phyloP scores from a whole-genome alignment of 2,113 vertebrate genomes.

The Eretmochelys imbricata region DNA sequence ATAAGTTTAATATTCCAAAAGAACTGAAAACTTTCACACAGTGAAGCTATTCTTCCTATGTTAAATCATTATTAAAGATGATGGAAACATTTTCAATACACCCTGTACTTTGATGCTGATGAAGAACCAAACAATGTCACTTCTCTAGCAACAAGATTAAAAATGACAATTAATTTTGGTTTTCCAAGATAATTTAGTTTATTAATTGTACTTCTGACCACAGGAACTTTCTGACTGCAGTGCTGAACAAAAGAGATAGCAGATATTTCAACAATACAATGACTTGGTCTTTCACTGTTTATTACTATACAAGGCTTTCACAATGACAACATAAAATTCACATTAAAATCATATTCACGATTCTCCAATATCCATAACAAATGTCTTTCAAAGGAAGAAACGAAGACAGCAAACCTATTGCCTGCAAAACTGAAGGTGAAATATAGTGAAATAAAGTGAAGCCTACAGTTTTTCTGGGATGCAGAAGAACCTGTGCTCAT shows the following conservation, averaged over 20 bases:
- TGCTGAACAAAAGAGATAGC: slow-evolving; percentile 9
- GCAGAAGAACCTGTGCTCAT: not conserved
- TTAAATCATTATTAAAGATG: slow-evolving; percentile 32
- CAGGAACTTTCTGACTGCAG: slow-evolving; percentile 13
- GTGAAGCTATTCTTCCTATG: not conserved
- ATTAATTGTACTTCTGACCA: slow-evolving; percentile 20
- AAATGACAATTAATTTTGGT: slow-evolving; percentile 31
- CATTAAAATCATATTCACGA: slow-evolving; percentile 19
- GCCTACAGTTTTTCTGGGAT: not conserved
- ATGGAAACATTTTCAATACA: slow-evolving; percentile 7
- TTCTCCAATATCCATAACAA: not conserved
- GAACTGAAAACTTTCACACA: slow-evolving; percentile 3
- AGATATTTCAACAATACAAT: not conserved
- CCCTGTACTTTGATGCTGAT: not conserved
- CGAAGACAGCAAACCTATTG: not conserved
- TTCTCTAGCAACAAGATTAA: slow-evolving; percentile 11
- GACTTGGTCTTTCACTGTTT: not conserved
- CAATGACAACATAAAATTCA: slow-evolving; percentile 10
- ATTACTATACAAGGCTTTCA: slow-evolving; percentile 14
- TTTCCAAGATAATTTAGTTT: slow-evolving; percentile 23
- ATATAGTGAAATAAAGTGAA: not conserved
- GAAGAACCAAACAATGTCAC: not conserved
- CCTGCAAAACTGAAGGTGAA: not conserved
- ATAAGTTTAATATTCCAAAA: not conserved
- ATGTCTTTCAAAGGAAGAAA: slow-evolving; percentile 16